A percentile compares a stretch with the other conserved stretches of the same genome.
Conservation (phyloP, 2,797 vertebrate genomes). For the Syngnathus acus region DNA sequence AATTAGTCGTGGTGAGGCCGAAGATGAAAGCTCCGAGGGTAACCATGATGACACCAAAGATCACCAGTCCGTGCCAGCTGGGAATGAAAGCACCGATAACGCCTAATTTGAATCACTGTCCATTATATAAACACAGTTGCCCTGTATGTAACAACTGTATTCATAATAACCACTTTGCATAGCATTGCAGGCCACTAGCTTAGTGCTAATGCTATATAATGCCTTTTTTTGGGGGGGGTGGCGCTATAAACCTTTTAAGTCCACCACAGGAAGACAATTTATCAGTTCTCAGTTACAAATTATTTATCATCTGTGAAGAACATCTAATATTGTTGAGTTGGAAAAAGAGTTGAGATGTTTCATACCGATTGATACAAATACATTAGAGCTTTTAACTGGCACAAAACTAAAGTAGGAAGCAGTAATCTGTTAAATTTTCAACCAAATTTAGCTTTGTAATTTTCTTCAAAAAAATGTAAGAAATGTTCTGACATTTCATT, state of each 20-base stretch:
- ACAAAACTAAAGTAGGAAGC: no score
- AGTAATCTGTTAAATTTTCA: no score
- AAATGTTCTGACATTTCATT: no score
- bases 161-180: background rate
- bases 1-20: conserved; percentile 89
- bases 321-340: no score
- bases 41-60: conserved; percentile 82
- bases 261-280: background rate
- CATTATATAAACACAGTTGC: background rate
- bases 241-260: no score
- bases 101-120: background rate
- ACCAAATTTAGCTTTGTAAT: no score
- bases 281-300: background rate
- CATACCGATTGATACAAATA: no score
- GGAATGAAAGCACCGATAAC: conserved; percentile 6
- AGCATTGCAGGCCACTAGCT: background rate
- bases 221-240: no score
- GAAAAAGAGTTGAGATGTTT: no score
- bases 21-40: conserved; percentile 89
- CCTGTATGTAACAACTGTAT: background rate
- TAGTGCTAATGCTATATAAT: background rate
- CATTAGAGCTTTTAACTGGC: no score
- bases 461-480: no score
- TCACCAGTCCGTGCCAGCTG: conserved; percentile 83
- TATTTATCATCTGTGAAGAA: no score